Conservation (phyloP, 2,888 invertebrate species). For the Phragmatobia fuliginosa region DNA sequence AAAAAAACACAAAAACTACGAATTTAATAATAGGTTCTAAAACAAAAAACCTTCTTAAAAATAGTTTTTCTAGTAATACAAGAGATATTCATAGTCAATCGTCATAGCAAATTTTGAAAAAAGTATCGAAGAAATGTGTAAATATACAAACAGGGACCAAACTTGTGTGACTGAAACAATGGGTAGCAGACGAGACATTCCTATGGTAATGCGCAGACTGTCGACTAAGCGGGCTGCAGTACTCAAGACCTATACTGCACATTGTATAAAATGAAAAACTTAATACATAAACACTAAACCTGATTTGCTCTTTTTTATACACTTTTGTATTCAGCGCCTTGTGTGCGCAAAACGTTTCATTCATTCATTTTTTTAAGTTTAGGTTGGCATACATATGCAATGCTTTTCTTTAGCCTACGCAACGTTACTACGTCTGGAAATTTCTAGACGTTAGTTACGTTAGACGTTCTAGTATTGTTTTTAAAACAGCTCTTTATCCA, state of each 20-base stretch:
- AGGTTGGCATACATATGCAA: neutral
- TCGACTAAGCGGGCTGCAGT: conserved; percentile 6
- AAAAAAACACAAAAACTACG: no score
- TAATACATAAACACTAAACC: neutral
- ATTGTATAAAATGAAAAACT: conserved; percentile 3
- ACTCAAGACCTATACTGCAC: neutral
- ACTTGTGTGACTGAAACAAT: conserved; percentile 9
- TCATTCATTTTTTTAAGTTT: neutral
- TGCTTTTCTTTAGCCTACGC: neutral
- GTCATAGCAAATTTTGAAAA: neutral
- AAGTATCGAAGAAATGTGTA: neutral
- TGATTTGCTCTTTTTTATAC: neutral
- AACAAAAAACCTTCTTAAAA: no score
- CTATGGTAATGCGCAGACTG: conserved; percentile 17
- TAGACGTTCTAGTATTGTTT: neutral
- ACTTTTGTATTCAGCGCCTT: neutral
- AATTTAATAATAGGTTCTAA: no score
- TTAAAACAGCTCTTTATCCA: no score
- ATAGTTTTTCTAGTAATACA: no score
- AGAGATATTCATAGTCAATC: neutral
- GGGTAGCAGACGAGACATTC: conserved; percentile 16
- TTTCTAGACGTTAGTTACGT: neutral
- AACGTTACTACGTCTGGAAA: no score
- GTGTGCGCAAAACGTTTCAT: neutral
- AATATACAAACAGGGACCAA: neutral